Evolutionary conservation across 2,797 vertebrate species (phyloP), one percentile per base, ranked within the genome.

Genomic region (Ficedula albicollis): DNA sequence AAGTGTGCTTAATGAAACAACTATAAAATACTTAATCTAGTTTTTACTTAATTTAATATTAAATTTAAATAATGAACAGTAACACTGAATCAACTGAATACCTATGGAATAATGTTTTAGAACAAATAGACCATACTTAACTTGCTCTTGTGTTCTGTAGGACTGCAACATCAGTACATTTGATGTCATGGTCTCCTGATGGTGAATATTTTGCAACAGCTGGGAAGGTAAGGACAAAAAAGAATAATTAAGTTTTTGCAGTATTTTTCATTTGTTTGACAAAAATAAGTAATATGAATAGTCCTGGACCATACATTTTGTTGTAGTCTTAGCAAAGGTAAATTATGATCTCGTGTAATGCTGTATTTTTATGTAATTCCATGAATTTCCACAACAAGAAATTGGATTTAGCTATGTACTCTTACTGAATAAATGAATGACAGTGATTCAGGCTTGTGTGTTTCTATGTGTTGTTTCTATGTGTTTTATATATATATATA

Each of bases 171-270:
- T 99, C 99, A 83, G 97, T 99, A 46, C 98, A 98, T 91, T 96
- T 99, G 93, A 99, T 99, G 98, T 99, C 99, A 95, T 99, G 99
- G 99, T 99, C 99, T 88, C 99, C 99, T 93, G 99, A 99, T 97
- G 99, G 99, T 90, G 99, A 99, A 98, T 99, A 99, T 96, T 99
- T 99, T 91, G 99, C 99, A 95, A 99, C 99, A 79, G 98, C 99
- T 96, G 99, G 99, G 85, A 99, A 99, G 98, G 99, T 99, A 98
- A 84, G 96, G n/a, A 46, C 20, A 70, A 76, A 60, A 78, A 67
- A 72, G 2, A 36, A 23, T 6, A 81, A 62, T 23, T 60, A 23
- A 62, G 6, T 17, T 27, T 59, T 49, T 82, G 56, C 9, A 51
- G 21, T 44, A 9, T n/a, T 76, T 84, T 93, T 19, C 6, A 19